Evolutionary conservation across 2,113 vertebrate species (phyloP).

Genomic region (Petaurus breviceps): DNA sequence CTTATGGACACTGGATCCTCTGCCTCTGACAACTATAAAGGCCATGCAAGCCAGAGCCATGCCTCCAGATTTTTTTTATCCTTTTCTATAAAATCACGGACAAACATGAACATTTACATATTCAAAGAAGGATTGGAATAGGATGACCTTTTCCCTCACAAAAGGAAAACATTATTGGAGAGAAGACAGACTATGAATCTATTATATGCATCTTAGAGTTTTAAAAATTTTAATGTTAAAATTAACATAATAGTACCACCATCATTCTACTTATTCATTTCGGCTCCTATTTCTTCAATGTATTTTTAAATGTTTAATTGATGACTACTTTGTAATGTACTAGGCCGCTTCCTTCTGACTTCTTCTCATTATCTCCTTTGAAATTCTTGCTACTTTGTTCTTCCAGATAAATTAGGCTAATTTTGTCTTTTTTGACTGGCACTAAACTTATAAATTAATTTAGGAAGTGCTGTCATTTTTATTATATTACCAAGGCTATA

Average conservation of each 20-base stretch:
- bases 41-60: too few relatives aligned
- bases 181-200: not conserved
- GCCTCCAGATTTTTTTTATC: too few relatives aligned
- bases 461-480: not conserved
- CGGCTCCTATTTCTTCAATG: not conserved
- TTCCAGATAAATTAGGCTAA: not conserved
- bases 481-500: not conserved
- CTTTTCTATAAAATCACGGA: too few relatives aligned
- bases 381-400: not conserved
- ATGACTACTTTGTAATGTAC: not conserved
- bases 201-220: not conserved
- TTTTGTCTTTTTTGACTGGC: not conserved
- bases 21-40: not conserved
- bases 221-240: not conserved
- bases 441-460: not conserved
- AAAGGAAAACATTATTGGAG: not conserved
- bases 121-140: not conserved
- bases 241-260: not conserved
- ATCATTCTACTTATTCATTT: not conserved
- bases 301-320: not conserved
- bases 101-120: not conserved
- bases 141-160: not conserved
- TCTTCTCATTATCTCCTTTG: not conserved
- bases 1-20: not conserved
- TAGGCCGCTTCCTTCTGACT: not conserved